Percentiles rank a stretch among this genome's conserved stretches.
Conservation (phyloP, 2,888 invertebrate species). For the Dryobota labecula region DNA sequence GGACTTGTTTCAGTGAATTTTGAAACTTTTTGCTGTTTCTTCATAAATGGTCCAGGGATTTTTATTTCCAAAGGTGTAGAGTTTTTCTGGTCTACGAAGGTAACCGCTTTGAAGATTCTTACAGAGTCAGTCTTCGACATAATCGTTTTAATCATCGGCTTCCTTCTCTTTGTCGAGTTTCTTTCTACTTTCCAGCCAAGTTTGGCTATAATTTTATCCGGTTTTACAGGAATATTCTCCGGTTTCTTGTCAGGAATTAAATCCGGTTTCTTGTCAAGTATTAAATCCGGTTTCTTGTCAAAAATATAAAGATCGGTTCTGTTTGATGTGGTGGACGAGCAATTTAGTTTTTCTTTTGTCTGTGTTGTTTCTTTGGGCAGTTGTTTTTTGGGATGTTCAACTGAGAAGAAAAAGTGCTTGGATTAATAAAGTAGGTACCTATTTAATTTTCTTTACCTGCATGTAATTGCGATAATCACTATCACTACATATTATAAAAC, state of each 20-base stretch:
- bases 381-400: conserved; percentile 42
- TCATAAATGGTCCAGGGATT: conserved; percentile 65
- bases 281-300: conserved; percentile 3
- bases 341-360: conserved; percentile 26
- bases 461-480: no score
- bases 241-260: background rate
- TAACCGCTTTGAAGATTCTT: conserved; percentile 77
- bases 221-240: conserved; percentile 7
- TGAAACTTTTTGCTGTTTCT: conserved; percentile 53
- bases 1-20: conserved; percentile 49
- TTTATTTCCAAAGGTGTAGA: conserved; percentile 70
- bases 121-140: conserved; percentile 66
- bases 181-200: conserved; percentile 17
- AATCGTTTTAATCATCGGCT: conserved; percentile 75
- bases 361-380: conserved; percentile 40
- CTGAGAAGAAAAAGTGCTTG: conserved; percentile 18
- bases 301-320: background rate
- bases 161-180: conserved; percentile 42
- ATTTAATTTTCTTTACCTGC: background rate
- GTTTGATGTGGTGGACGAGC: conserved; percentile 3
- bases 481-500: no score
- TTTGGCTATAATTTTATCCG: background rate
- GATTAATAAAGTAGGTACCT: background rate
- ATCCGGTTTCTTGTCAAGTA: conserved; percentile 9
- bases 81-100: conserved; percentile 73